These are phyloP conservation scores for Andrena chrysosceles DNA, from an alignment of 2,888 invertebrate genomes.

Conservation along the genomic window DNA sequence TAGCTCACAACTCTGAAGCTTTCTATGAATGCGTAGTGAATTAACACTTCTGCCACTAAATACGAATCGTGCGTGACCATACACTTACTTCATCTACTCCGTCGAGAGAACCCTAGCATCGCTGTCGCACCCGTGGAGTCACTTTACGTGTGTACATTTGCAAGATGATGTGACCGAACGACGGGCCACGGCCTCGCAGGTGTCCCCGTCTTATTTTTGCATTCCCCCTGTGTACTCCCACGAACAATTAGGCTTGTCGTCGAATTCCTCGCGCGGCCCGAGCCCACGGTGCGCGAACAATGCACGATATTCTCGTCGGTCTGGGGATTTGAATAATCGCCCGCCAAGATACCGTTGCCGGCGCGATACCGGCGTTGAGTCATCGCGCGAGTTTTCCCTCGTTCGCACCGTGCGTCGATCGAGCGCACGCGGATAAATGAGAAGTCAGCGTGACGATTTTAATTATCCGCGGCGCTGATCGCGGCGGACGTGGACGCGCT, in stretches of 20 bases:
- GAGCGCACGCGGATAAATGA: background rate
- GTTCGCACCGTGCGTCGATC: background rate
- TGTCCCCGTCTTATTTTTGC: conserved; percentile 70
- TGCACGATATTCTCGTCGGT: conserved; percentile 41
- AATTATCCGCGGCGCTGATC: background rate
- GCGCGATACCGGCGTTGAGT: background rate
- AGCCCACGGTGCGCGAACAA: conserved; percentile 47
- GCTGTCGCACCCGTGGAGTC: background rate
- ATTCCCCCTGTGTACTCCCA: conserved; percentile 70
- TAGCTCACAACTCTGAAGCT: too few relatives aligned
- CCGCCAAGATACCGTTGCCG: conserved; percentile 36
- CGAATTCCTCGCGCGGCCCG: conserved; percentile 60
- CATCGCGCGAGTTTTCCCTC: background rate
- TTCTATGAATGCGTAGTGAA: too few relatives aligned
- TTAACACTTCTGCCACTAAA: background rate
- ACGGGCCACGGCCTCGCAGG: conserved; percentile 28
- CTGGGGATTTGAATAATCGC: conserved; percentile 52
- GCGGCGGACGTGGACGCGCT: too few relatives aligned
- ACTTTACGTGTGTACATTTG: conserved; percentile 67
- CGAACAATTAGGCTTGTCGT: conserved; percentile 71
- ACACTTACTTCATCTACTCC: background rate
- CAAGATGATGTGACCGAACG: conserved; percentile 51
- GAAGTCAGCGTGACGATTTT: conserved; percentile 20
- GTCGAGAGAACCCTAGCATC: background rate
- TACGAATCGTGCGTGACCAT: too few relatives aligned